Evolutionary conservation across 2,113 vertebrate genomes (phyloP), one percentile per base, ranked within the genome.

Genomic region (Dromiciops gliroides): DNA sequence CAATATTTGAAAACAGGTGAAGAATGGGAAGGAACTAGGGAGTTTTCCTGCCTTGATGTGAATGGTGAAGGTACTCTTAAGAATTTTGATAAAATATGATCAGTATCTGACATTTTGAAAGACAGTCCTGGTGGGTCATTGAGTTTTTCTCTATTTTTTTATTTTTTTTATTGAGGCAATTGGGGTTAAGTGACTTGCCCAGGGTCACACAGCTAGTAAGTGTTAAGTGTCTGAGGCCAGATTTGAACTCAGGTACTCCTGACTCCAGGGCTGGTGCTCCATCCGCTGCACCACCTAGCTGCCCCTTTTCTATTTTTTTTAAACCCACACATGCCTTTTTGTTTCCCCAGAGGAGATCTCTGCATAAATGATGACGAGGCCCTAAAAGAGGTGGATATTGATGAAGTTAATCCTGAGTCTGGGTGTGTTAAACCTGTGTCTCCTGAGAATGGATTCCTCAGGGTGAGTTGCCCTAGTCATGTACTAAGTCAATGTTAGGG

Each of bases 331-430:
- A n/a, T 91, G 0, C 88, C n/a, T 94, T 89, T 51, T 31, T 53
- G 22, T 95, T 91, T 96, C 97, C 96, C 10, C 97, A 99, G 99
- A 93, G 98, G 99, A 90, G 98, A 99, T 48, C 98, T 98, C 8
- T 99, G 99, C 95, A 99, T 99, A 95, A 99, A 98, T 67, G 99
- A 99, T 91, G 97, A 99, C 48, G 99, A 99, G 96, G 97, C 94
- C 26, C 98, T 97, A 47, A 98, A 90, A 91, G 99, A 99, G 92
- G 97, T 97, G 19, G 98, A 98, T 89, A 92, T 93, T 52, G 96
- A 93, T 3, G 89, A 96, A 92, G 94, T 95, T 89, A 98, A 99
- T 49, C 98, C 98, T 28, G 99, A 99, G 12, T 96, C 99, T 92
- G 99, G 99, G 67, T 99, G 99, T 95, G 94, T 97, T 83, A 98